phyloP scores from a whole-genome alignment of 2,113 vertebrate species.

The Urocynchramus pylzowi region DNA sequence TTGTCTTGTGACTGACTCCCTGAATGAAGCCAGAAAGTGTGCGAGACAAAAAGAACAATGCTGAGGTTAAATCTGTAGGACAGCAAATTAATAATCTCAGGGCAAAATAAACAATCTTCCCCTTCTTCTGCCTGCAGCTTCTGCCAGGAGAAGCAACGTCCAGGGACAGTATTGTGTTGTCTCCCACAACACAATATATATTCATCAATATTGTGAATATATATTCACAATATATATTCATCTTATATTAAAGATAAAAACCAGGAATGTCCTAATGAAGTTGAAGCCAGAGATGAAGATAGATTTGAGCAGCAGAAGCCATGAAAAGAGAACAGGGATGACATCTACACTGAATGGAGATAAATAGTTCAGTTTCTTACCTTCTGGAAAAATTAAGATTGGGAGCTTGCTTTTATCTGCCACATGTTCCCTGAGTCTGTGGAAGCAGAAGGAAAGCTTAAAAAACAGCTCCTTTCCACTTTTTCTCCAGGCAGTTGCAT shows the following conservation, averaged over 20 bases:
- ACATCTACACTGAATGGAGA: not conserved
- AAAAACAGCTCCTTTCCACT: not conserved
- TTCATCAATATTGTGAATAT: too few relatives aligned
- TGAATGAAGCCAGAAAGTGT: not conserved
- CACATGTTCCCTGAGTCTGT: constrained; percentile 87
- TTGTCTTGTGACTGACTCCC: not conserved
- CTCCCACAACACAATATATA: not conserved
- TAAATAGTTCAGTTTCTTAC: constrained; percentile 68
- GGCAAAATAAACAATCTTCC: not conserved
- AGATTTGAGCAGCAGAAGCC: not conserved
- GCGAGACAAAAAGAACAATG: not conserved
- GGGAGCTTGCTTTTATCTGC: constrained; percentile 88
- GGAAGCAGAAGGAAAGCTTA: constrained; percentile 15
- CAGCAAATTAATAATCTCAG: not conserved
- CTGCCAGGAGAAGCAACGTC: not conserved
- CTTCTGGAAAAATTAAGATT: constrained; percentile 96
- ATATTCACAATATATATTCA: not conserved
- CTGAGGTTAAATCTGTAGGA: not conserved
- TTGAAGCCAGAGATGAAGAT: not conserved
- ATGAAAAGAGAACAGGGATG: not conserved
- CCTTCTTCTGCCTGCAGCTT: not conserved
- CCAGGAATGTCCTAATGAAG: not conserved
- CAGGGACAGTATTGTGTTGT: not conserved
- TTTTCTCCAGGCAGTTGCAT: not conserved
- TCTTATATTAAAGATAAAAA: not conserved